Percentiles rank a stretch among this genome's conserved stretches.
Evolutionary conservation across 2,888 invertebrate genomes (phyloP).

Genomic region (Trichogramma dendrolimi): DNA sequence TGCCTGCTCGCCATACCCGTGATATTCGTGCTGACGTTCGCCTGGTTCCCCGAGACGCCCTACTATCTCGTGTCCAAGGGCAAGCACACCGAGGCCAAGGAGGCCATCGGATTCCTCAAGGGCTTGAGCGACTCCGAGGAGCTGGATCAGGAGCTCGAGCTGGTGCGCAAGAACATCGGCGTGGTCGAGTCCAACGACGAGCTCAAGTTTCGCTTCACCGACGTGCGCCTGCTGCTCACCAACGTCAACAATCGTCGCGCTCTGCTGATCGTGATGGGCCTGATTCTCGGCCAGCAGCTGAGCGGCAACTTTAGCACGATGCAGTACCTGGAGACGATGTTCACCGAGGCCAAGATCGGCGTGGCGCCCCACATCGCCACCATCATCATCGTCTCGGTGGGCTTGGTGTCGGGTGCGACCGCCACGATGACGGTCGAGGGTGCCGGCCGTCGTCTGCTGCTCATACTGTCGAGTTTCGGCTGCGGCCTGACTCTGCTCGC

Average conservation of each 20-base stretch:
- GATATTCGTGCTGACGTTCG: constrained; percentile 41
- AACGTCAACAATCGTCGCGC: constrained; percentile 43
- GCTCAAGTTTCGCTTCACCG: constrained; percentile 25
- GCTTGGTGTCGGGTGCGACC: constrained; percentile 46
- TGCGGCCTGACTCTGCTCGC: constrained; percentile 42
- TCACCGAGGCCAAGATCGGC: constrained; percentile 37
- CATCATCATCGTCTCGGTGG: constrained; percentile 54
- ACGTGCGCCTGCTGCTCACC: constrained; percentile 33
- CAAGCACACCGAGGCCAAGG: constrained; percentile 37
- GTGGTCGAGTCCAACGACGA: constrained; percentile 28
- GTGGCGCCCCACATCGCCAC: constrained; percentile 48
- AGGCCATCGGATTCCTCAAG: constrained; percentile 42
- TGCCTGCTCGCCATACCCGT: constrained; percentile 39
- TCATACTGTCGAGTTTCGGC: constrained; percentile 52
- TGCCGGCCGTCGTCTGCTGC: constrained; percentile 53
- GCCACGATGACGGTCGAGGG: constrained; percentile 51
- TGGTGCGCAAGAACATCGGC: constrained; percentile 35
- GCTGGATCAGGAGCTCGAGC: constrained; percentile 33
- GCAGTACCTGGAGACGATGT: constrained; percentile 44
- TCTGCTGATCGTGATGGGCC: constrained; percentile 41
- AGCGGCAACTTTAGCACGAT: constrained; percentile 48
- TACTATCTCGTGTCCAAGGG: constrained; percentile 43
- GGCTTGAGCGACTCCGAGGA: constrained; percentile 32
- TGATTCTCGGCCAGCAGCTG: constrained; percentile 48
- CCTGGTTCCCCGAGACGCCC: constrained; percentile 49